Evolutionary conservation across 2,797 vertebrate species (phyloP).

Genomic region (Rachycentron canadum): DNA sequence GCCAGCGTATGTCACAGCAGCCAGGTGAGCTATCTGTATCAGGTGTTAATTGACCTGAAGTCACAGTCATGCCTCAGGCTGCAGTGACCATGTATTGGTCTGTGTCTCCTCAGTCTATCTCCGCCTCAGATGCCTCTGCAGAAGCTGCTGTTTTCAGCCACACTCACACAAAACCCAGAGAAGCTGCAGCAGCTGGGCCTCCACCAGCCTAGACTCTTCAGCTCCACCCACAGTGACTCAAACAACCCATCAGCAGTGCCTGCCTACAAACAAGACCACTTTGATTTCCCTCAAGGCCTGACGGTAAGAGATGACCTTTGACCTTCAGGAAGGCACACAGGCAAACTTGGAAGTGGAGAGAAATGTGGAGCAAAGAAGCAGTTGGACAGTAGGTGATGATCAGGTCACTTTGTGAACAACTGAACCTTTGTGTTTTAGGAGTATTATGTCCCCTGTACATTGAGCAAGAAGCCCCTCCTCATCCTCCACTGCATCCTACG

Average conservation of each 20-base stretch:
- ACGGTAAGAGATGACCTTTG: slow-evolving; percentile 80
- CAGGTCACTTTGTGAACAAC: neutral
- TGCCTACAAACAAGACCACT: slow-evolving; percentile 68
- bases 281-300: slow-evolving; percentile 89
- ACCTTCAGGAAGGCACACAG: neutral
- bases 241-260: neutral
- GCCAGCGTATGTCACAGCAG: slow-evolving; percentile 85
- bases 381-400: neutral
- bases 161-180: slow-evolving; percentile 94
- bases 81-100: neutral
- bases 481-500: slow-evolving; percentile 90
- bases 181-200: slow-evolving; percentile 93
- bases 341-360: neutral
- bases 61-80: neutral
- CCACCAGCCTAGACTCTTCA: slow-evolving; percentile 93
- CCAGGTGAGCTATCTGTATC: slow-evolving; percentile 83
- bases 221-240: slow-evolving; percentile 76
- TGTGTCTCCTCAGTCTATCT: slow-evolving; percentile 81
- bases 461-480: slow-evolving; percentile 91
- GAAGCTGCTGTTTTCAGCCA: slow-evolving; percentile 97
- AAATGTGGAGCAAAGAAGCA: neutral
- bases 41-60: neutral
- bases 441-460: slow-evolving; percentile 90
- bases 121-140: slow-evolving; percentile 91
- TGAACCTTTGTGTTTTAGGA: slow-evolving; percentile 82